Evolutionary conservation across 2,113 vertebrate genomes (phyloP).

Genomic region (Chaetura pelagica): DNA sequence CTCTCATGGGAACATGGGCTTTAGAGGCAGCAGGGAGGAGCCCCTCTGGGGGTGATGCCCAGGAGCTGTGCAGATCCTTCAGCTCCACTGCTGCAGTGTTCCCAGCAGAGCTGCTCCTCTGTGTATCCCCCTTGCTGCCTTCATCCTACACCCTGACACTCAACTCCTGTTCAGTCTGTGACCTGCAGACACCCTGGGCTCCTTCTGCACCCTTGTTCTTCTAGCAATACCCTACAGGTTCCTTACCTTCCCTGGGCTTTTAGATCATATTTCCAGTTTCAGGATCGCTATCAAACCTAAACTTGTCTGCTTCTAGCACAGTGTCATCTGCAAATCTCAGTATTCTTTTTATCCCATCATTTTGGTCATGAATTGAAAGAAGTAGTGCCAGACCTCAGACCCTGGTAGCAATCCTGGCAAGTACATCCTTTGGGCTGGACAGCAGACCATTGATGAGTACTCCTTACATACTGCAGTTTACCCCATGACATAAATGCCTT

Average conservation of each 20-base stretch:
- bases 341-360: neutral
- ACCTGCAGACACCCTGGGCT: fast-evolving
- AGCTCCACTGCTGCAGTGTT: fast-evolving
- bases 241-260: neutral
- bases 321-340: neutral
- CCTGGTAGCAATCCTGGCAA: neutral
- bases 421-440: neutral
- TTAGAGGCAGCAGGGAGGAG: neutral
- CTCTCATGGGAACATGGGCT: neutral
- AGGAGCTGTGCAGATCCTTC: fast-evolving
- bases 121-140: no score
- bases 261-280: fast-evolving
- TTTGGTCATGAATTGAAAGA: neutral
- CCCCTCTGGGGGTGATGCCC: neutral
- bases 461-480: neutral
- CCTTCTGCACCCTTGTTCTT: neutral
- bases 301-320: fast-evolving
- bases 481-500: fast-evolving
- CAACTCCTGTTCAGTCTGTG: fast-evolving
- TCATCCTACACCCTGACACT: neutral
- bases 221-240: neutral
- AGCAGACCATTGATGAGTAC: neutral
- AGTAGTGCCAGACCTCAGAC: neutral
- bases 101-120: neutral
- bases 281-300: fast-evolving